A percentile compares a stretch with the other conserved stretches of the same genome.
phyloP scores from a whole-genome alignment of 2,888 invertebrate genomes.

The Pristionchus entomophagus region DNA sequence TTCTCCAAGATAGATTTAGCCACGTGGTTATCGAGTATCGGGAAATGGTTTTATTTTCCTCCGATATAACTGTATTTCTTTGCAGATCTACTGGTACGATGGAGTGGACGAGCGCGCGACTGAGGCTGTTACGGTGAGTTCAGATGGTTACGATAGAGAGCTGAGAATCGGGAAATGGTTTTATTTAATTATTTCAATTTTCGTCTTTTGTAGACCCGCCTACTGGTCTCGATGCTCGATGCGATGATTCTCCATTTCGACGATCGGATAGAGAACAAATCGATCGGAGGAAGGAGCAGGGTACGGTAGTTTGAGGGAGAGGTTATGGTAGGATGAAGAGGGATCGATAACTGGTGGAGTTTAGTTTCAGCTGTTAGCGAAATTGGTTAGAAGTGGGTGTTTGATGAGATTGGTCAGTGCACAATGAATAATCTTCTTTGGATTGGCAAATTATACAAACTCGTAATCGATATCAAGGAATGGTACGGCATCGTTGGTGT shows the following conservation, averaged over 20 bases:
- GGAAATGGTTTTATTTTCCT: neutral
- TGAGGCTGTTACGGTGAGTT: conserved; percentile 61
- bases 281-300: conserved; percentile 70
- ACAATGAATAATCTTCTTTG: too few species aligned
- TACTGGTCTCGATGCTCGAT: conserved; percentile 74
- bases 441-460: too few species aligned
- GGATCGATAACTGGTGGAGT: neutral
- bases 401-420: too few species aligned
- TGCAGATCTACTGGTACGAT: conserved; percentile 74
- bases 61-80: too few species aligned
- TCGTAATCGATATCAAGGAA: too few species aligned
- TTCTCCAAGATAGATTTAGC: too few species aligned
- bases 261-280: conserved; percentile 64
- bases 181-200: too few species aligned
- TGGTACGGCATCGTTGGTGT: too few species aligned
- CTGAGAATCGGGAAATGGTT: neutral
- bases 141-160: neutral
- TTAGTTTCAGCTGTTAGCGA: too few species aligned
- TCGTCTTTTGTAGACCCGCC: conserved; percentile 52
- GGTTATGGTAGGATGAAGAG: neutral
- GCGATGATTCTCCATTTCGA: conserved; percentile 68
- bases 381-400: too few species aligned
- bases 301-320: conserved; percentile 43
- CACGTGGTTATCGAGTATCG: neutral
- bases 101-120: conserved; percentile 62